Evolutionary conservation across 2,797 vertebrate species (phyloP).

Genomic region (Otolemur crassicaudatus): DNA sequence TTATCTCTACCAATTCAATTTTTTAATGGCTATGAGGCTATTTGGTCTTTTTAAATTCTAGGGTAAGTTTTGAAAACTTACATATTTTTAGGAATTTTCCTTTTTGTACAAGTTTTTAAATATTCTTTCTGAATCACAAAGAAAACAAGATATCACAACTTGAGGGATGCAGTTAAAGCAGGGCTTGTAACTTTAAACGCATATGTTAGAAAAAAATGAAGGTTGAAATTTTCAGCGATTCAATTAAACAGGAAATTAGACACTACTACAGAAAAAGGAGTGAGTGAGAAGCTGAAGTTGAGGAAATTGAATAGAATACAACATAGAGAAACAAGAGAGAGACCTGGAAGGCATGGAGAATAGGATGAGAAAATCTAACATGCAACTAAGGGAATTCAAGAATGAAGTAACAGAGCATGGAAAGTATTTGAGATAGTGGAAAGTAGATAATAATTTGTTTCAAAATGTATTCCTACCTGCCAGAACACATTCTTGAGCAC

Average conservation of each 20-base stretch:
- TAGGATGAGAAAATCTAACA: background rate
- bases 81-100: background rate
- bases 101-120: background rate
- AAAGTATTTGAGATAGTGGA: background rate
- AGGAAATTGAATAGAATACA: background rate
- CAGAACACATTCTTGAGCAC: constrained; percentile 79
- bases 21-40: background rate
- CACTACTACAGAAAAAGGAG: background rate
- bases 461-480: constrained; percentile 72
- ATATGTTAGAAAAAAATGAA: background rate
- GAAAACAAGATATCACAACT: background rate
- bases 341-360: background rate
- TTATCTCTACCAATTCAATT: background rate
- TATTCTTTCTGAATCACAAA: background rate
- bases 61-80: background rate
- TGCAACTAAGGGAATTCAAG: background rate
- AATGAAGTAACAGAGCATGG: background rate
- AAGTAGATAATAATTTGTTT: background rate
- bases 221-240: background rate
- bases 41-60: background rate
- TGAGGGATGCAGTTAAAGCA: background rate
- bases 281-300: background rate
- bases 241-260: background rate
- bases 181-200: background rate
- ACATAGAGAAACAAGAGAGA: background rate